phyloP scores from a whole-genome alignment of 2,888 invertebrate species.

The Cantharis flavilabris region DNA sequence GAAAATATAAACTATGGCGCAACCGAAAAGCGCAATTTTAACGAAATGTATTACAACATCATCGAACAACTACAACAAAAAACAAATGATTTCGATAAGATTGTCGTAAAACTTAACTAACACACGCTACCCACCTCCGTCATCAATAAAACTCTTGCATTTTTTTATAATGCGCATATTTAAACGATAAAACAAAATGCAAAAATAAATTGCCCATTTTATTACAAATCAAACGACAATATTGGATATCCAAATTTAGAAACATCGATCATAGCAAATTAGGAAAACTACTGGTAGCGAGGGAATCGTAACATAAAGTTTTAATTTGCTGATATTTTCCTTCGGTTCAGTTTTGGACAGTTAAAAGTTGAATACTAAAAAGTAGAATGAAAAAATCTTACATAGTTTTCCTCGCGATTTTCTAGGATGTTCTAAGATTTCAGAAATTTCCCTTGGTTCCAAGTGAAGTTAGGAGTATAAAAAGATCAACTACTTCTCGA shows the following conservation, averaged over 20 bases:
- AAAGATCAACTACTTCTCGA: no score
- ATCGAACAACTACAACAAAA: not conserved
- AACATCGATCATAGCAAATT: not conserved
- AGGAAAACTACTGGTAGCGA: not conserved
- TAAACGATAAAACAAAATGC: not conserved
- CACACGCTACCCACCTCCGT: not conserved
- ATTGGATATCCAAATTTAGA: not conserved
- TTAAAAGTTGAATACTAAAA: no score
- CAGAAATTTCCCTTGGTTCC: no score
- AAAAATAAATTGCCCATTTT: not conserved
- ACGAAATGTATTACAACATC: not conserved
- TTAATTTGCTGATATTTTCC: no score
- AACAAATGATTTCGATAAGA: not conserved
- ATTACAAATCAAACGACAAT: not conserved
- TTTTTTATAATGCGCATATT: not conserved
- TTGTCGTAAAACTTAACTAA: not conserved
- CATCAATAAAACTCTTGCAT: not conserved
- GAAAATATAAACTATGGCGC: not conserved
- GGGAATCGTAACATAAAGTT: no score
- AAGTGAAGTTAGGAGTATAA: no score
- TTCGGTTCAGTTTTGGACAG: no score
- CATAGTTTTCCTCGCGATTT: no score
- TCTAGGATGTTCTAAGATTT: no score
- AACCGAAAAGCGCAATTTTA: not conserved
- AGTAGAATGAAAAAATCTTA: no score